Evolutionary conservation across 2,113 vertebrate species (phyloP).

Genomic region (Myxocyprinus asiaticus): DNA sequence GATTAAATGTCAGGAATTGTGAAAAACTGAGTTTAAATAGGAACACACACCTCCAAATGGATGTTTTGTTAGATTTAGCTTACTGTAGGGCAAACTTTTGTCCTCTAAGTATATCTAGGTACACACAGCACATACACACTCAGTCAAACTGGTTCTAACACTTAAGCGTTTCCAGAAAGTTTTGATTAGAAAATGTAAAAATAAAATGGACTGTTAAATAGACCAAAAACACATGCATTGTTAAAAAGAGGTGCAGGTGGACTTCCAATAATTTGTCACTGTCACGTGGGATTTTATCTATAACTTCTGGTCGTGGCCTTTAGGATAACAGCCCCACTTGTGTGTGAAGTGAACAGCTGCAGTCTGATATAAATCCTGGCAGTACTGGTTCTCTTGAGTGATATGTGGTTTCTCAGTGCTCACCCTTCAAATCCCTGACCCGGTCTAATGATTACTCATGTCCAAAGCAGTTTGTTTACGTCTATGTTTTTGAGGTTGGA

Average conservation of each 20-base stretch:
- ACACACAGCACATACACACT: conserved; percentile 2
- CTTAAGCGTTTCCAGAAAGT: conserved; percentile 10
- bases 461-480: conserved; percentile 2
- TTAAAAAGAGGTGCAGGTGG: neutral
- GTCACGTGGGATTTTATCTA: conserved; percentile 11
- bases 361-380: neutral
- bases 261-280: conserved; percentile 16
- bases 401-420: conserved; percentile 10
- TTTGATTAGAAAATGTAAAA: conserved; percentile 3
- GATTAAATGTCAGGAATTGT: no score
- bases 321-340: neutral
- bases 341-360: conserved; percentile 43
- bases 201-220: neutral
- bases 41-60: no score
- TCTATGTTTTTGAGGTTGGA: conserved; percentile 5
- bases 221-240: no score
- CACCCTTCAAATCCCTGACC: neutral
- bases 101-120: no score
- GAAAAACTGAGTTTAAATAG: no score
- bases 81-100: no score
- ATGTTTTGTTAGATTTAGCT: no score
- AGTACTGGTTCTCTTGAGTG: neutral
- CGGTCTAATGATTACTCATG: conserved; percentile 21
- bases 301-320: neutral
- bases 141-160: neutral